phyloP scores from a whole-genome alignment of 2,888 invertebrate genomes.

The Malachius bipustulatus region DNA sequence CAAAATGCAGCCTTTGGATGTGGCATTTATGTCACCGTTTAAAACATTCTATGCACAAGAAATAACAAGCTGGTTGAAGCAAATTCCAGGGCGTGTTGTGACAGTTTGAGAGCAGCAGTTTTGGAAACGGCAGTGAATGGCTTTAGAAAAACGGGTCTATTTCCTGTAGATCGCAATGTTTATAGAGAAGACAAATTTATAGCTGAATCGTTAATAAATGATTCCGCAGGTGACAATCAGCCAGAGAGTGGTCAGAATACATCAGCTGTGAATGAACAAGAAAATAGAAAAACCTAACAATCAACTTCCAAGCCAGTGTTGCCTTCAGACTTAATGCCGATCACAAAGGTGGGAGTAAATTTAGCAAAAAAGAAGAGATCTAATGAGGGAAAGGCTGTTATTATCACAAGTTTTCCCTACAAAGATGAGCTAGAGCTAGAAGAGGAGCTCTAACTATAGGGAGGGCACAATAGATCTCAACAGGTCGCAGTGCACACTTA shows the following conservation, averaged over 20 bases:
- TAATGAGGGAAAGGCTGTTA: conserved; percentile 7
- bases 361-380: conserved; percentile 9
- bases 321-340: no score
- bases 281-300: no score
- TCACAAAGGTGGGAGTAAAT: conserved; percentile 9
- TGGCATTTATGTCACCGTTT: conserved; percentile 4
- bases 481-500: no score
- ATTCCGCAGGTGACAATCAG: no score
- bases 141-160: conserved; percentile 13
- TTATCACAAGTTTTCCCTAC: conserved; percentile 8
- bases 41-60: conserved; percentile 11
- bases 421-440: no score
- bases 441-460: no score
- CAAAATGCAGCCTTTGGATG: conserved; percentile 6
- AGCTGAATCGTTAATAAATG: no score
- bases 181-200: no score
- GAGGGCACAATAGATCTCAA: no score
- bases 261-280: no score
- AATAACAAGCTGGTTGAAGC: conserved; percentile 8
- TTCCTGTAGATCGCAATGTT: conserved; percentile 10
- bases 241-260: no score
- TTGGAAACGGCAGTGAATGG: conserved; percentile 9
- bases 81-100: conserved; percentile 7
- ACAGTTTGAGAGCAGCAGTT: not conserved
- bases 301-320: no score